Base-by-base conservation (phyloP, 2,888 invertebrate species). In the Homarus gammarus region DNA sequence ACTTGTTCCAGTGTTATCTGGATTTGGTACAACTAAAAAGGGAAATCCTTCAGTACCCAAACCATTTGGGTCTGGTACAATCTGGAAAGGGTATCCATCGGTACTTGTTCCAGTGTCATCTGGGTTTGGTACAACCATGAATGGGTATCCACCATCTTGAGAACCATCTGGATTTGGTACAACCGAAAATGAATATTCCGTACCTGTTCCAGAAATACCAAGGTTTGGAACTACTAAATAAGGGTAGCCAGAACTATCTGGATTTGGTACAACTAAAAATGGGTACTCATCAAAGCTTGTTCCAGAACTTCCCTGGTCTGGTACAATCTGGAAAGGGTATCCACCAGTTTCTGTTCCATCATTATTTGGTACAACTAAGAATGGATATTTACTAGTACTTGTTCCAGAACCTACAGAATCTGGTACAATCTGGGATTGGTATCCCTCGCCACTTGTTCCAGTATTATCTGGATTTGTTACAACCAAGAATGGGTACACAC, bases 21-120 rank as follows among this genome's bases (percentile, higher is more conserved):
- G 68, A 44, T 70, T 38, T n/a, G 82, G 82, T 40, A 27, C 5
- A 18, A 82, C 27, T n/a, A 31, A 2, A 44, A 82, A 82, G 10
- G 68, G 68, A 8, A 68, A 40, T 8, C 68, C 68, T 31, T 68
- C 70, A 10, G 22, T n/a, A 70, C 70, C 68, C 12, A n/a, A 44
- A 40, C 40, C n/a, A 44, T 36, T 40, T 22, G 0, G 18, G 40
- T 75, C 44, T 15, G 75, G 2, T n/a, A n/a, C n/a, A n/a, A n/a
- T n/a, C n/a, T n/a, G n/a, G n/a, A n/a, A n/a, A 22, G 33, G 2
- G 36, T 44, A 27, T 40, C 27, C 33, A 18, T 44, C 44, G 5
- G 44, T 75, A 18, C 75, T 44, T 18, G 36, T 18, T 5, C 33
- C 36, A 12, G 40, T 22, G n/a, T 40, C 40, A 40, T 18, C 40